Percentiles rank a stretch among this genome's conserved stretches.
phyloP scores from a whole-genome alignment of 2,888 invertebrate species.

The Griposia aprilina region DNA sequence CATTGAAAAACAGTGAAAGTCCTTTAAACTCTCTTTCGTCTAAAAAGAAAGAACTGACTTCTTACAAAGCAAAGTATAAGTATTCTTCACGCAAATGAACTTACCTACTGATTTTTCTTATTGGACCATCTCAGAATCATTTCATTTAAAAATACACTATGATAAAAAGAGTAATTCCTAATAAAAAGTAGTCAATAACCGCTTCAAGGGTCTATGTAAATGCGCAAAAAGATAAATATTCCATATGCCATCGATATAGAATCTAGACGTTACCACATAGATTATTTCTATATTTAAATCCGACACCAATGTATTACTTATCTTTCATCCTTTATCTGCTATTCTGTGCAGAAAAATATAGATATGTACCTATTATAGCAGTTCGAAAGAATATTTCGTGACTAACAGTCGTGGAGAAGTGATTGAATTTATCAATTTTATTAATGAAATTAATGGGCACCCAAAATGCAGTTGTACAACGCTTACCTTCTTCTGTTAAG shows the following conservation, averaged over 20 bases:
- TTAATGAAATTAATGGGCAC: conserved; percentile 65
- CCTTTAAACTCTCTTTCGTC: not conserved
- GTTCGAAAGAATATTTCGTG: conserved; percentile 57
- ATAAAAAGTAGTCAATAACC: conserved; percentile 15
- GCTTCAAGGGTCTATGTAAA: conserved; percentile 30
- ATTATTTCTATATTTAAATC: conserved; percentile 62
- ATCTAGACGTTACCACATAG: conserved; percentile 49
- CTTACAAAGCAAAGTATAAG: not conserved
- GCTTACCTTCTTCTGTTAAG: conserved; percentile 61
- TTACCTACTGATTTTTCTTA: not conserved
- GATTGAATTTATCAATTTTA: conserved; percentile 39
- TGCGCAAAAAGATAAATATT: conserved; percentile 69
- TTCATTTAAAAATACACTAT: not conserved
- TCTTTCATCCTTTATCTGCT: conserved; percentile 64
- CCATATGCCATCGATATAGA: conserved; percentile 44
- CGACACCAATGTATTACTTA: conserved; percentile 53
- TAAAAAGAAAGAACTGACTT: not conserved
- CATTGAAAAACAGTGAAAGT: not conserved
- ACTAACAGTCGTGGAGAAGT: conserved; percentile 49
- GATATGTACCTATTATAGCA: conserved; percentile 44
- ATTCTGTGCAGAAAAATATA: conserved; percentile 57
- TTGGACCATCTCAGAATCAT: not conserved
- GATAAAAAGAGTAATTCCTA: conserved; percentile 1
- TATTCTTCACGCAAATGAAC: not conserved
- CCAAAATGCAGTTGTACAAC: conserved; percentile 68